These are phyloP conservation scores for Drosophila demipolita DNA, from an alignment of 2,888 invertebrate species.

Conservation along the genomic window DNA sequence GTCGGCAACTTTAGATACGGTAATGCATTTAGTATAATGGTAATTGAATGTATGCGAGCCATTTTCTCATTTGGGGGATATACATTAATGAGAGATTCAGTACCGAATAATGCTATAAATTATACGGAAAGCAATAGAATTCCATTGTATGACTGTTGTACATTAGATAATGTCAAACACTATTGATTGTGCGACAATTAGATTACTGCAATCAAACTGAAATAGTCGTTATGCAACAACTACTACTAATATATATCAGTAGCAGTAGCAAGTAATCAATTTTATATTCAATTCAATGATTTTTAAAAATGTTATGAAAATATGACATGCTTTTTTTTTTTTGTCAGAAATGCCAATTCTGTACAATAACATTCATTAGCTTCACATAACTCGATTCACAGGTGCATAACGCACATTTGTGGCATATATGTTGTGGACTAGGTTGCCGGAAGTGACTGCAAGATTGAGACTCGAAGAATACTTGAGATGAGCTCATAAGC, in stretches of 20 bases:
- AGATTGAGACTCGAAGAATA: conserved; percentile 10
- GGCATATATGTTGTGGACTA: neutral
- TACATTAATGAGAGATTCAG: neutral
- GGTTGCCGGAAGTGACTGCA: conserved; percentile 11
- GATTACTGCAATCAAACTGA: neutral
- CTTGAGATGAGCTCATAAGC: neutral
- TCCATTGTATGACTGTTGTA: conserved; percentile 8
- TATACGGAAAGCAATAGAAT: no score
- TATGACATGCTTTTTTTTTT: neutral
- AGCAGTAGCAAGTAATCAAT: neutral
- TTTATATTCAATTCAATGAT: neutral
- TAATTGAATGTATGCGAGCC: conserved; percentile 38
- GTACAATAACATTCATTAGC: neutral
- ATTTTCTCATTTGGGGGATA: neutral
- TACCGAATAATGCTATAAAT: neutral
- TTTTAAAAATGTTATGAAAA: neutral
- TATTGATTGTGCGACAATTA: neutral
- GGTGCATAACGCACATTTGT: conserved; percentile 4
- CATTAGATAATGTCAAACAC: neutral
- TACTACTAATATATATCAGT: no score
- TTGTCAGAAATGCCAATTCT: neutral
- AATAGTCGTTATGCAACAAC: neutral
- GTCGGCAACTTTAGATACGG: conserved; percentile 35
- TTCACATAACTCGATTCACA: neutral
- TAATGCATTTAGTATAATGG: conserved; percentile 50